A percentile compares a stretch with the other conserved stretches of the same genome.
phyloP scores from a whole-genome alignment of 1,140 invertebrate genomes.

The Harpegnathos saltator region DNA sequence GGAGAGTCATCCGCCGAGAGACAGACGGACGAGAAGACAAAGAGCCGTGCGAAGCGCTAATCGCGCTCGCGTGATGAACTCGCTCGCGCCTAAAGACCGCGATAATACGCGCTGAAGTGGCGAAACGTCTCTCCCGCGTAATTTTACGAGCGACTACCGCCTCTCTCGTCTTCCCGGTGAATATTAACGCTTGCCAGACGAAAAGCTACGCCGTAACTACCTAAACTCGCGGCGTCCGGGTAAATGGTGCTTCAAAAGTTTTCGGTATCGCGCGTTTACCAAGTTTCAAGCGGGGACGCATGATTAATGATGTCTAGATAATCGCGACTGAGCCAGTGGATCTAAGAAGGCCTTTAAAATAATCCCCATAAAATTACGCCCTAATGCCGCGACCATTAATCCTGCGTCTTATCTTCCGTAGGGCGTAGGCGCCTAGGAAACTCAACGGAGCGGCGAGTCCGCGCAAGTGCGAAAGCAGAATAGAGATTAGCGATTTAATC shows the following conservation, averaged over 20 bases:
- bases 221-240: slow-evolving; percentile 42
- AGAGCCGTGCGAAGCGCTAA: no score
- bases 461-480: slow-evolving; percentile 42
- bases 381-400: slow-evolving; percentile 80
- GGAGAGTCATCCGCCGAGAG: no score
- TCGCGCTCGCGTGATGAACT: no score
- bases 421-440: slow-evolving; percentile 52
- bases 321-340: slow-evolving; percentile 78
- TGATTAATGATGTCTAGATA: slow-evolving; percentile 81
- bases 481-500: slow-evolving; percentile 60
- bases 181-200: slow-evolving; percentile 34
- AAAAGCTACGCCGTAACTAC: slow-evolving; percentile 28
- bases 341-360: slow-evolving; percentile 80
- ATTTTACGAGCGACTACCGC: slow-evolving; percentile 13
- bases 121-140: slow-evolving; percentile 1
- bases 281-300: slow-evolving; percentile 74
- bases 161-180: slow-evolving; percentile 18
- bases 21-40: no score
- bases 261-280: slow-evolving; percentile 55
- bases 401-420: slow-evolving; percentile 70
- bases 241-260: slow-evolving; percentile 73
- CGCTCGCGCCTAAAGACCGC: no score
- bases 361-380: slow-evolving; percentile 80
- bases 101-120: no score
- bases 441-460: slow-evolving; percentile 46